Evolutionary conservation across 2,797 vertebrate genomes (phyloP), one percentile per base, ranked within the genome.

Genomic region (Steatocranus sp.): DNA sequence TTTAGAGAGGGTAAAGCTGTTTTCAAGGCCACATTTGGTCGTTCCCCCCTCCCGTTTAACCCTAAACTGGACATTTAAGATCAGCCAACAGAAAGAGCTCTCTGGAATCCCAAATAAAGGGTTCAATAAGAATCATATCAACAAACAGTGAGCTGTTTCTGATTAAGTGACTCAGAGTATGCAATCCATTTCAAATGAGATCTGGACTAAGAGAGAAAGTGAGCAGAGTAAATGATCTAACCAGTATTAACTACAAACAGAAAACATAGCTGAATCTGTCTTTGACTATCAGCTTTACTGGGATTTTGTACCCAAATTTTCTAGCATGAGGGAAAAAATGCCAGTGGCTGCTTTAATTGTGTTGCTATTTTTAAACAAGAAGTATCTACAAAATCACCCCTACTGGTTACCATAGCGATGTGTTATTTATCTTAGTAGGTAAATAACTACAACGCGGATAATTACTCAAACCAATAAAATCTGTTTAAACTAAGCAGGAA

Each of bases 21-120:
- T 89, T 88, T 89, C 90, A 92, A 94, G 93, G 92, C 79, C 90
- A 68, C 70, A 82, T 54, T 10, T 80, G 80, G 73, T 76, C 41
- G 38, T 1, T 1, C 1, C 68, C 41, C 8, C 49, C 11, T 34
- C 25, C 18, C 6, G 63, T 74, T 48, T 34, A 32, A 66, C 43
- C 76, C 49, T 15, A 20, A 79, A 85, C 38, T 61, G 48, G 18
- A 53, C 76, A 58, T 90, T 83, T 86, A 82, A 76, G 80, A 86
- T 17, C 79, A 58, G 80, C 30, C 8, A 2, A 53, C n/a, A 10
- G 2, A 78, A 18, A 27, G 43, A 30, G 34, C 9, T 54, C 53
- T 76, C 6, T 56, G 46, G 41, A 78, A 83, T 68, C 66, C 81
- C 56, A 74, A 82, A 76, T 46, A 50, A 82, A 79, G 78, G 51